These are phyloP conservation scores for Acronicta aceris DNA, from an alignment of 2,888 invertebrate species.

Conservation along the genomic window DNA sequence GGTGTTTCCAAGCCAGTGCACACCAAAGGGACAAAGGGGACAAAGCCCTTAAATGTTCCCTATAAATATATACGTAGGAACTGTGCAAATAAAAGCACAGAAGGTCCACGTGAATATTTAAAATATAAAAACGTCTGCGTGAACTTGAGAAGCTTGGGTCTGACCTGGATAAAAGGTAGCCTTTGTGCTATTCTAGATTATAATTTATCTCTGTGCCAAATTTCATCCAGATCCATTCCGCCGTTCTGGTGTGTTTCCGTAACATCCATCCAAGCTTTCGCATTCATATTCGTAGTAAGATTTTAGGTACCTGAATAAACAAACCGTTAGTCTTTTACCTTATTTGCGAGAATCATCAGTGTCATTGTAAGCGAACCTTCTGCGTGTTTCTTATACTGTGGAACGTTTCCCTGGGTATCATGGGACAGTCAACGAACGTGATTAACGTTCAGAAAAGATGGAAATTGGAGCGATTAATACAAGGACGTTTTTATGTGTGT, in stretches of 20 bases:
- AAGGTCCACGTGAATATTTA: slow-evolving; percentile 15
- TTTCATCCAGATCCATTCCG: no score
- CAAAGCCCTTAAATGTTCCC: slow-evolving; percentile 60
- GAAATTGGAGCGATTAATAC: slow-evolving; percentile 50
- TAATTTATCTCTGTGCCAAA: no score
- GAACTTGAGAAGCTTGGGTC: no score
- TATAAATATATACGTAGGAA: slow-evolving; percentile 52
- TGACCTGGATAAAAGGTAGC: no score
- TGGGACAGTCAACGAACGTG: slow-evolving; percentile 43
- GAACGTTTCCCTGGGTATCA: slow-evolving; percentile 35
- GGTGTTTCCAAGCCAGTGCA: slow-evolving; percentile 59
- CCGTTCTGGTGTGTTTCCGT: no score
- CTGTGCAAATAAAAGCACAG: slow-evolving; percentile 4
- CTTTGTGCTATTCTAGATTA: no score
- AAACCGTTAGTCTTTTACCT: no score
- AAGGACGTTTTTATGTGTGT: slow-evolving; percentile 25
- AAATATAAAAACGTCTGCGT: no score
- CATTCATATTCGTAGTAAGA: no score
- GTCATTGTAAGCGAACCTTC: slow-evolving; percentile 8
- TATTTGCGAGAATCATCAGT: neutral
- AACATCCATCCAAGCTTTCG: no score
- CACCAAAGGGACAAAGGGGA: slow-evolving; percentile 63
- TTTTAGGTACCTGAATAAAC: no score
- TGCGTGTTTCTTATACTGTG: slow-evolving; percentile 2
- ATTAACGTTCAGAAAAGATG: slow-evolving; percentile 54